Evolutionary conservation across 1,140 invertebrate genomes (phyloP).

Genomic region (Archegozetes longisetosus): DNA sequence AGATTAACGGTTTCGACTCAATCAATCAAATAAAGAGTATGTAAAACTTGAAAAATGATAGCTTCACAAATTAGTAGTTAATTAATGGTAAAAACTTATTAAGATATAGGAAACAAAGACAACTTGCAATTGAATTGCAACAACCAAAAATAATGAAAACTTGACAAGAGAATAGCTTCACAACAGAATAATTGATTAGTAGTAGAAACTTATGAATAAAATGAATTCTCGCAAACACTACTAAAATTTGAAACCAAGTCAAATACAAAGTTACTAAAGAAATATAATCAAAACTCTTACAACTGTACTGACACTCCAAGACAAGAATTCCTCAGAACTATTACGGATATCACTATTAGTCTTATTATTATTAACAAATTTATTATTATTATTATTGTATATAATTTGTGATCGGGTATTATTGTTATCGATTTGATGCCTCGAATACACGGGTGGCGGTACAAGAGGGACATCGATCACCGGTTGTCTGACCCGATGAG

Average conservation of each 20-base stretch:
- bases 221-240: too few relatives aligned
- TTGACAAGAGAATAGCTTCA: too few relatives aligned
- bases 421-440: not conserved
- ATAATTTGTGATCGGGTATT: not conserved
- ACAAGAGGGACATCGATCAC: not conserved
- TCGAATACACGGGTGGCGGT: not conserved
- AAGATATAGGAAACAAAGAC: not conserved
- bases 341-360: not conserved
- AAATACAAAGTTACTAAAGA: too few relatives aligned
- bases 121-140: not conserved
- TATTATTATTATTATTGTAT: not conserved
- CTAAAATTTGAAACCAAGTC: too few relatives aligned
- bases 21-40: too few relatives aligned
- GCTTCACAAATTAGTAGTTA: too few relatives aligned
- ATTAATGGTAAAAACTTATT: not conserved
- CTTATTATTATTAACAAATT: not conserved
- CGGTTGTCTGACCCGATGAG: not conserved
- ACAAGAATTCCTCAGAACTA: not conserved
- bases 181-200: too few relatives aligned
- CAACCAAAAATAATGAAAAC: too few relatives aligned
- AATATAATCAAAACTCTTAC: slow-evolving; percentile 12
- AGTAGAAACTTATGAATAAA: too few relatives aligned
- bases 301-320: slow-evolving; percentile 14
- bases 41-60: too few relatives aligned
- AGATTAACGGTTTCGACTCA: too few relatives aligned